phyloP scores from a whole-genome alignment of 92 coral and sea anemone species.

The Phenganax subtilis region DNA sequence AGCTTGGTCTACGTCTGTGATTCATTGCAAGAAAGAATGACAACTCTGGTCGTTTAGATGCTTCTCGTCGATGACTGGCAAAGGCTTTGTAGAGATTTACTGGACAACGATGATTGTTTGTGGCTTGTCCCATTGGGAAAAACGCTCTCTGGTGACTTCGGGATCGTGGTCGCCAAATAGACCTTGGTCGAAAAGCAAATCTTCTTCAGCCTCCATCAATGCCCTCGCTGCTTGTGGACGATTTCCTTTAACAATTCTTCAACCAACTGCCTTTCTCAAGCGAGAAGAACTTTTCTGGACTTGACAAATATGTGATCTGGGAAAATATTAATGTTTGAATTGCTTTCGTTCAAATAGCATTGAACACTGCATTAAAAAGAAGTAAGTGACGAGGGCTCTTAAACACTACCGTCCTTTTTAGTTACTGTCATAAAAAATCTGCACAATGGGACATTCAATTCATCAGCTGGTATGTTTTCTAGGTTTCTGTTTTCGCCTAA shows the following conservation, averaged over 20 bases:
- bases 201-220: conserved; percentile 53
- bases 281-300: conserved; percentile 34
- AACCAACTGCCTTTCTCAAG: conserved; percentile 31
- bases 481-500: too few relatives aligned
- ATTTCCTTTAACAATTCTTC: conserved; percentile 37
- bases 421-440: conserved; percentile 32
- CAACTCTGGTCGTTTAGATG: conserved; percentile 12
- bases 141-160: conserved; percentile 17
- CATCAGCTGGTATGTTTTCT: too few relatives aligned
- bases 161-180: conserved; percentile 48
- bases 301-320: conserved; percentile 35
- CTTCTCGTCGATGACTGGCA: conserved; percentile 12
- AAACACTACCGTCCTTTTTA: conserved; percentile 48
- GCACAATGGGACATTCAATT: background rate
- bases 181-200: conserved; percentile 35
- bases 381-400: conserved; percentile 51
- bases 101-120: conserved; percentile 41
- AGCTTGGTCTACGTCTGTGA: conserved; percentile 9
- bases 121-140: conserved; percentile 41
- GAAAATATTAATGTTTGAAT: conserved; percentile 30
- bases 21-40: conserved; percentile 32
- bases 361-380: conserved; percentile 48
- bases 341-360: conserved; percentile 28
- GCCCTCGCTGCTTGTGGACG: conserved; percentile 47
- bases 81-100: conserved; percentile 18